Evolutionary conservation across 2,888 invertebrate genomes (phyloP), one percentile per base, ranked within the genome.

Genomic region (Drosophila greeni): DNA sequence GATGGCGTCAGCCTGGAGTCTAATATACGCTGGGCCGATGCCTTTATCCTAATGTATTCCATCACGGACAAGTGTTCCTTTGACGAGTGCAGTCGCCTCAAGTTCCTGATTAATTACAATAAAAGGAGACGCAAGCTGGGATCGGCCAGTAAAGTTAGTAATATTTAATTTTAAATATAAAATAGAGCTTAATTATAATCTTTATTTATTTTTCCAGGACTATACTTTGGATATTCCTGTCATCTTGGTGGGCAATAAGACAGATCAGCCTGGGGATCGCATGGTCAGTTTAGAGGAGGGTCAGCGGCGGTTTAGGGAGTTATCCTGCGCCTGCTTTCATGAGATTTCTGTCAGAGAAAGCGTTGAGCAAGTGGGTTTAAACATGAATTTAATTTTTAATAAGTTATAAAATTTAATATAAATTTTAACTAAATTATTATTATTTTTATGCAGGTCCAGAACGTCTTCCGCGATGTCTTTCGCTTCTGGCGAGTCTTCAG

Each of bases 31-130:
- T 96, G 95, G 95, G 96, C 96, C 2, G 96, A 96, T 86, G 95
- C 95, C 18, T 95, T 95, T 86, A 92, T 96, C 55, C 90, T 96
- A 52, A 93, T 96, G 91, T 96, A 96, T 87, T 95, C 95, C 0
- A 94, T 96, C 34, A 95, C 95, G 1, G 96, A 96, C 88, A 94
- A 95, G 87, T 95, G 95, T 85, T 95, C 95, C 59, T 96, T 96
- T 87, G 95, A 95, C 87, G 95, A 95, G 86, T 95, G 94, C 88
- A 94, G 94, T 84, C 92, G 95, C 0, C 91, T 95, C 57, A 95
- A 95, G 88, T 95, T 95, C 87, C 91, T 94, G 68, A 94, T 95
- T 73, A 94, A 94, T 87, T 94, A 94, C 88, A 94, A 94, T 87
- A 94, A 94, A 86, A 88, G 93, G 45, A 90, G 93, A 73, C 91